These are phyloP conservation scores for Reinhardtius hippoglossoides DNA, from an alignment of 2,113 vertebrate genomes.

Conservation along the genomic window DNA sequence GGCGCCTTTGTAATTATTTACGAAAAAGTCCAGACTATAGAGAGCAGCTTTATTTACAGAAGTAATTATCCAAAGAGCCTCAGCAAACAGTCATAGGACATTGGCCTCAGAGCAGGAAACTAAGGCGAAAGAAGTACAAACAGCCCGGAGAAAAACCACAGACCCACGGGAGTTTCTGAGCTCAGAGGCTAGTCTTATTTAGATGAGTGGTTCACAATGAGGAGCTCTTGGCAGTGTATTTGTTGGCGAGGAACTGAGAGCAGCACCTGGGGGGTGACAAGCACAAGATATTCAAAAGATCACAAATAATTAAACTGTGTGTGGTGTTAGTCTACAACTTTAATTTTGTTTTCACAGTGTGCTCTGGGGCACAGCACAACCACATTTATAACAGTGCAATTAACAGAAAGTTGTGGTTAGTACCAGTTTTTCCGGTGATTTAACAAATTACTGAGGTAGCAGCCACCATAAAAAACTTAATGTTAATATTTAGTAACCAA, in stretches of 20 bases:
- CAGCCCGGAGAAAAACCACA: conserved; percentile 51
- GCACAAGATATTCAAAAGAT: not conserved
- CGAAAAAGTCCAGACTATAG: conserved; percentile 37
- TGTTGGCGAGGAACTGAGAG: not conserved
- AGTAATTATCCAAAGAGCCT: conserved; percentile 64
- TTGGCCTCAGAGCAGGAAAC: conserved; percentile 72
- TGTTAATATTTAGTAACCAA: not conserved
- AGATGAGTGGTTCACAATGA: conserved; percentile 41
- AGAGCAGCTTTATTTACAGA: conserved; percentile 66
- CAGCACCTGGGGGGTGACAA: not conserved
- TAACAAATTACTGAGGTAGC: not conserved
- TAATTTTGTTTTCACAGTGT: conserved; percentile 1
- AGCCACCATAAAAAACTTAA: conserved; percentile 3
- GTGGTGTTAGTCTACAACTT: not conserved
- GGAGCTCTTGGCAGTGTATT: conserved; percentile 5
- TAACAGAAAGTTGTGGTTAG: not conserved
- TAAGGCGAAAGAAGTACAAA: conserved; percentile 62
- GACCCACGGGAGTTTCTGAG: conserved; percentile 48
- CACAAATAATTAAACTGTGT: not conserved
- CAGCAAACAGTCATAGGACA: conserved; percentile 55
- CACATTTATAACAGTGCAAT: conserved; percentile 2
- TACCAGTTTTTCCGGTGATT: too few species aligned
- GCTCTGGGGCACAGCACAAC: not conserved
- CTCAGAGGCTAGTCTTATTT: conserved; percentile 28
- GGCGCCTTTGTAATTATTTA: conserved; percentile 39